A percentile compares a stretch with the other conserved stretches of the same genome.
These are phyloP conservation scores for Drymodes brunneopygia DNA, from an alignment of 2,113 vertebrate species.

Conservation along the genomic window DNA sequence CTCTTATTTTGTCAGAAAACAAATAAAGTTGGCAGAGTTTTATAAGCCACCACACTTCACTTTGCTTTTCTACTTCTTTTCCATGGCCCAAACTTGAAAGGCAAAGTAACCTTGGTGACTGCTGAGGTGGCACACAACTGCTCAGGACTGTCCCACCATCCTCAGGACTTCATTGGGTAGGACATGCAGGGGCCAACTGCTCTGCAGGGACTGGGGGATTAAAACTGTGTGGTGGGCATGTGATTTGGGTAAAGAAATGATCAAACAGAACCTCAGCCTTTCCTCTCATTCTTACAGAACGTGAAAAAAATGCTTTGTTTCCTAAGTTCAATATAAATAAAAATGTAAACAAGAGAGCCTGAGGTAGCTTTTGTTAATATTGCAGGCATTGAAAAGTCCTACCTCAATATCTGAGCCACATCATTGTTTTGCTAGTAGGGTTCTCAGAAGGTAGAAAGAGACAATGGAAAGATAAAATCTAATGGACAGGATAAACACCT, in stretches of 20 bases:
- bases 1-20: conserved; percentile 37
- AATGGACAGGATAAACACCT: not conserved
- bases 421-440: not conserved
- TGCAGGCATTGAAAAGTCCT: not conserved
- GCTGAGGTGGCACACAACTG: not conserved
- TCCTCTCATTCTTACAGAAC: not conserved
- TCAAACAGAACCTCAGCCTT: not conserved
- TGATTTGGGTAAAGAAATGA: not conserved
- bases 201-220: not conserved
- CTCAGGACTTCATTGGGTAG: not conserved
- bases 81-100: not conserved
- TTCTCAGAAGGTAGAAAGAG: not conserved
- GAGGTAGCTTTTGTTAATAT: not conserved
- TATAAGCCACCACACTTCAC: conserved; percentile 33
- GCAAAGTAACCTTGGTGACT: not conserved
- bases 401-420: not conserved
- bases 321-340: not conserved
- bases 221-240: not conserved
- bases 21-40: conserved; percentile 57
- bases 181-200: not conserved
- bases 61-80: conserved; percentile 4
- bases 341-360: not conserved
- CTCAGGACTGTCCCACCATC: not conserved
- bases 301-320: no score
- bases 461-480: not conserved